A percentile compares a stretch with the other conserved stretches of the same genome.
phyloP scores from a whole-genome alignment of 1,140 invertebrate species.

The Galendromus occidentalis region DNA sequence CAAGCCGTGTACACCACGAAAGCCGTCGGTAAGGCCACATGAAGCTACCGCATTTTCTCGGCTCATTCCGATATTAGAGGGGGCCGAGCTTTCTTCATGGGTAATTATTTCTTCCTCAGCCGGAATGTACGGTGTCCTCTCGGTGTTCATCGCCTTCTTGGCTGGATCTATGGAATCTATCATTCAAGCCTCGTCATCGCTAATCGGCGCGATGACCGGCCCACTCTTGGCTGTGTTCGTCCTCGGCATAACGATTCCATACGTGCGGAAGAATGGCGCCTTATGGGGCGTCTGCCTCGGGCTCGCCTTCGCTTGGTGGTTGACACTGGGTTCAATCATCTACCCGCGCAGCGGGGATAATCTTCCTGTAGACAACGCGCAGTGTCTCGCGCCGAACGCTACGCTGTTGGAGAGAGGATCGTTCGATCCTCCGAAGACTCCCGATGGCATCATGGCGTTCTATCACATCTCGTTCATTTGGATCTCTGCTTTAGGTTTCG shows the following conservation, averaged over 20 bases:
- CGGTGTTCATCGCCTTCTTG: constrained; percentile 47
- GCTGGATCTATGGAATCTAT: constrained; percentile 43
- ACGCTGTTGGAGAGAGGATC: not conserved
- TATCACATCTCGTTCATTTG: constrained; percentile 10
- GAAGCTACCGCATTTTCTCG: not conserved
- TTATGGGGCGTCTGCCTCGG: not conserved
- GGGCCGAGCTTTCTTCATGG: not conserved
- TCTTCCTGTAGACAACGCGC: not conserved
- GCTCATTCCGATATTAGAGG: not conserved
- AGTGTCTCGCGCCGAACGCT: not conserved
- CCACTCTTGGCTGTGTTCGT: constrained; percentile 52
- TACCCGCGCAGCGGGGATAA: not conserved
- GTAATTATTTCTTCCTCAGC: constrained; percentile 27
- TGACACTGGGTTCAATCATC: constrained; percentile 1
- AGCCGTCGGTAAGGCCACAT: not conserved
- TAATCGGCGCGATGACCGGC: constrained; percentile 56
- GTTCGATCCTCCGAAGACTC: not conserved
- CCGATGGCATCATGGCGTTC: not conserved
- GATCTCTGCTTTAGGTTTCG: not conserved
- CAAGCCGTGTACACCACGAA: not conserved
- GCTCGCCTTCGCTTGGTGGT: not conserved
- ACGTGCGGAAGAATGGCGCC: not conserved
- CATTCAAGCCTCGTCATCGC: constrained; percentile 47
- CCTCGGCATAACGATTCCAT: constrained; percentile 41
- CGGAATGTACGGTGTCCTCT: constrained; percentile 41